These are phyloP conservation scores for Drosophila obscura DNA, from an alignment of 1,140 invertebrate species.

Conservation along the genomic window DNA sequence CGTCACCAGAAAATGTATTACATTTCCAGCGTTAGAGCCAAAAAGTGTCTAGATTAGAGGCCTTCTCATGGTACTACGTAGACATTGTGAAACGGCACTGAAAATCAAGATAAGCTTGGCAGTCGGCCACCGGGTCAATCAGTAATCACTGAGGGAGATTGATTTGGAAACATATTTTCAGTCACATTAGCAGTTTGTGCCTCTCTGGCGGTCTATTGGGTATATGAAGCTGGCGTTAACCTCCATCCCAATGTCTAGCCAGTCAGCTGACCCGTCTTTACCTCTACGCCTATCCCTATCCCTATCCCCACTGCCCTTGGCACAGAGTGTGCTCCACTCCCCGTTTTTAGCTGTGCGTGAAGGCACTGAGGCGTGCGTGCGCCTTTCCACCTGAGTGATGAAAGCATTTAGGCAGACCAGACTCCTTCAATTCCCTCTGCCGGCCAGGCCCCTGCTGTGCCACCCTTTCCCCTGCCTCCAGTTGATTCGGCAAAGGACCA, in stretches of 20 bases:
- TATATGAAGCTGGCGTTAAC: conserved; percentile 27
- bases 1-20: conserved; percentile 10
- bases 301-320: background rate
- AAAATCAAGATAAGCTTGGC: conserved; percentile 20
- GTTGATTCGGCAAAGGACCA: conserved; percentile 54
- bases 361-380: conserved; percentile 63
- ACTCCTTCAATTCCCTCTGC: conserved; percentile 16
- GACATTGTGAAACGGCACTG: conserved; percentile 17
- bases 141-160: conserved; percentile 25
- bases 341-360: conserved; percentile 48
- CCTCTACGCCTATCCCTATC: conserved; percentile 4
- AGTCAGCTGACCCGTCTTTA: conserved; percentile 6
- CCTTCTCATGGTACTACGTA: background rate
- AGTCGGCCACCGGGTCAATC: conserved; percentile 22
- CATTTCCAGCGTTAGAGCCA: conserved; percentile 15
- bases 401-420: conserved; percentile 77
- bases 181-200: conserved; percentile 45
- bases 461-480: background rate
- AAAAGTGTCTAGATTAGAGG: background rate
- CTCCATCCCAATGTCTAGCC: conserved; percentile 9
- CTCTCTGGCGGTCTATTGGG: conserved; percentile 38
- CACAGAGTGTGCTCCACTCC: conserved; percentile 9
- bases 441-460: background rate
- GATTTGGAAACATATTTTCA: conserved; percentile 30
- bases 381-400: conserved; percentile 76